These are phyloP conservation scores for Pinna nobilis DNA, from an alignment of 1,140 invertebrate species.

Conservation along the genomic window DNA sequence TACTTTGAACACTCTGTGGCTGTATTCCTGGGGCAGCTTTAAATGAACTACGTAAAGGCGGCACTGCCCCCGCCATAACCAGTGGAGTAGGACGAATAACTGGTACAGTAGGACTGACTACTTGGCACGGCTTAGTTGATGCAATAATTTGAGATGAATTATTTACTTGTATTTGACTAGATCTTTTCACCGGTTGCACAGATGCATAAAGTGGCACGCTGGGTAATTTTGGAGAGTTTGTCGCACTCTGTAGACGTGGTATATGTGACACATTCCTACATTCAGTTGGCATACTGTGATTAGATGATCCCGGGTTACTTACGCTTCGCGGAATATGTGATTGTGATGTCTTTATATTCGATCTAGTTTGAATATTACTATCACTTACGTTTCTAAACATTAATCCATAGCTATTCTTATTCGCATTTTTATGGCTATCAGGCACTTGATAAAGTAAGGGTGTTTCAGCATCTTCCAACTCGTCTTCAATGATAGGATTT, in stretches of 20 bases:
- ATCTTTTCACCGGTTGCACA: conserved; percentile 36
- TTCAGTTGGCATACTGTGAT: background rate
- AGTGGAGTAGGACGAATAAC: conserved; percentile 53
- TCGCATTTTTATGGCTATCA: background rate
- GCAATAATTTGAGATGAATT: conserved; percentile 10
- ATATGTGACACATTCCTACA: background rate
- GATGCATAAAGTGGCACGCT: conserved; percentile 35
- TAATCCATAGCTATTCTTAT: background rate
- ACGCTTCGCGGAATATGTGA: background rate
- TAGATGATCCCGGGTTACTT: background rate
- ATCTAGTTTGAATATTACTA: background rate
- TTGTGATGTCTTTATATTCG: background rate
- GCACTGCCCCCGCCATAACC: conserved; percentile 54
- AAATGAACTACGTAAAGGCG: conserved; percentile 45
- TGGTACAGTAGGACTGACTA: conserved; percentile 51
- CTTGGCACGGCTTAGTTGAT: conserved; percentile 40
- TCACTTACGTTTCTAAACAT: conserved; percentile 14
- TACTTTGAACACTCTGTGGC: conserved; percentile 33
- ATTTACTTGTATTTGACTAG: conserved; percentile 12
- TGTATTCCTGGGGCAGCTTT: conserved; percentile 49
- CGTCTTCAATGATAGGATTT: conserved; percentile 14
- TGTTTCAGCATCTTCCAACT: background rate
- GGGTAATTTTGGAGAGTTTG: background rate
- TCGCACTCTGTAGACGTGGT: background rate
- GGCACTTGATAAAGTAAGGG: background rate